Evolutionary conservation across 2,888 invertebrate genomes (phyloP), one percentile per base, ranked within the genome.

Genomic region (Eustalomyia histrio): DNA sequence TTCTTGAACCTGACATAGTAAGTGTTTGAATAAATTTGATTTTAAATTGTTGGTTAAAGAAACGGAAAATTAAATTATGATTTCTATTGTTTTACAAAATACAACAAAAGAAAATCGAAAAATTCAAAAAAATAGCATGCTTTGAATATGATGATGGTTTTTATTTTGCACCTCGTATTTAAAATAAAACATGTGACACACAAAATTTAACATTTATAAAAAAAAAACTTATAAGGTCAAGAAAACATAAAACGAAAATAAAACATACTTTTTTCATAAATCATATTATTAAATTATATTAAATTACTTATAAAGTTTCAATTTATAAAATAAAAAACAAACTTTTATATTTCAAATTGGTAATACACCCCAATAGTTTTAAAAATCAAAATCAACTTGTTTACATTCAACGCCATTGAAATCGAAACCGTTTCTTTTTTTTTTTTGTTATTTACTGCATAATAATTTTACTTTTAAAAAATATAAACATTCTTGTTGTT

Each of bases 1-100:
- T 71, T 71, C 55, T 65, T 61, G 61, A 74, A 72, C 63, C 61
- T 78, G 71, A 78, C 76, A 78, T 60, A n/a, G n/a, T n/a, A 65
- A 78, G 74, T 67, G 58, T 61, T 78, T 78, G 74, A 75, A 71
- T 81, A 74, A 78, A 81, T 78, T 81, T 81, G 69, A 78, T 67
- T 78, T 64, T 63, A 67, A 78, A 78, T 72, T 61, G 67, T 72
- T 67, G 47, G 24, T 67, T 60, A 65, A 60, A 65, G 24, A 69
- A 69, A 60, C 52, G 18, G 39, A 52, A 52, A 63, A 33, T 61
- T 63, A 71, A 81, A 81, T 78, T 81, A 81, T 78, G 81, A 81
- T 78, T 81, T 78, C 78, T 81, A 81, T 78, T 78, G 81, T 81
- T 78, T 78, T 61, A 50, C 39, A 63, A 17, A 63, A 6, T 21